phyloP scores from a whole-genome alignment of 2,113 vertebrate species.

The Centropristis striata region DNA sequence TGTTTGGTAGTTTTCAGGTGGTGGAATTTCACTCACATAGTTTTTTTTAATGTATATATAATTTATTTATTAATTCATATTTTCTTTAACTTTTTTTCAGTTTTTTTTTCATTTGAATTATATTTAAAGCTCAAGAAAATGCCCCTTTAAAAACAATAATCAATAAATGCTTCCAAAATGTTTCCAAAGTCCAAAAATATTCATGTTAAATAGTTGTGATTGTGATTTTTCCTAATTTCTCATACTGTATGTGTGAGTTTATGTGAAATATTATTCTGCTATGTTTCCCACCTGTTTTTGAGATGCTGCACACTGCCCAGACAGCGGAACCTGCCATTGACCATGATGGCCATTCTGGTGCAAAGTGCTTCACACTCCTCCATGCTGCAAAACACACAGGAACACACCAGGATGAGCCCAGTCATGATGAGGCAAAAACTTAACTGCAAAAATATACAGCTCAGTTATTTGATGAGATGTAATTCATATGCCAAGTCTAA shows the following conservation, averaged over 20 bases:
- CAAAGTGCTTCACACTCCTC: conserved; percentile 98
- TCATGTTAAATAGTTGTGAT: too few species aligned
- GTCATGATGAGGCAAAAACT: not conserved
- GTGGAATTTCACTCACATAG: too few species aligned
- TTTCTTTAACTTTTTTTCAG: too few species aligned
- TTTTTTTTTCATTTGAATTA: too few species aligned
- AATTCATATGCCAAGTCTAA: conserved; percentile 38
- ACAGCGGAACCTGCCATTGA: conserved; percentile 97
- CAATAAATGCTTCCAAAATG: too few species aligned
- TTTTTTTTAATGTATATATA: too few species aligned
- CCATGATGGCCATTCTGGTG: conserved; percentile 99
- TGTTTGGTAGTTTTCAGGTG: too few species aligned
- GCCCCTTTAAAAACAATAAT: too few species aligned
- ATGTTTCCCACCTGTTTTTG: conserved; percentile 91
- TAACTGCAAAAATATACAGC: not conserved
- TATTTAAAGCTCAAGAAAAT: too few species aligned
- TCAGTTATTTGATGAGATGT: not conserved
- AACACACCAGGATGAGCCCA: not conserved
- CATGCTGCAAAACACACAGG: conserved; percentile 87
- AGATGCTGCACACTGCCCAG: conserved; percentile 97
- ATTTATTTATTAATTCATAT: too few species aligned
- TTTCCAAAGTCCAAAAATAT: too few species aligned
- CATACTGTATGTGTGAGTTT: not conserved
- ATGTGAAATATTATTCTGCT: not conserved
- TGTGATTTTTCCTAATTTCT: not conserved